Conservation (phyloP, 2,888 invertebrate species). For the Tipula lateralis region DNA sequence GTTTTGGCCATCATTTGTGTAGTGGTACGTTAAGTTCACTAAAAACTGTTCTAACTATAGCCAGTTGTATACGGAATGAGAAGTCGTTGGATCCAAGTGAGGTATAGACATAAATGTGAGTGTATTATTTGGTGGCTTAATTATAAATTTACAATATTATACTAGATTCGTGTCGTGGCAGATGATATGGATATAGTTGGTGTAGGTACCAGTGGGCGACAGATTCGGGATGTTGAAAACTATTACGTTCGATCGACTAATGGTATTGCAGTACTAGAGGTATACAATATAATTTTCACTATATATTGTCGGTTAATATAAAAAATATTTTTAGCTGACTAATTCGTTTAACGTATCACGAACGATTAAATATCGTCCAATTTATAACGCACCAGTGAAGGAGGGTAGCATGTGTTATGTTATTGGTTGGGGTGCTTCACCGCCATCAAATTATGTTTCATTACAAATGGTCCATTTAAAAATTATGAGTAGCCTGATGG, state of each 20-base stretch:
- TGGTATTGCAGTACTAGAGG: background rate
- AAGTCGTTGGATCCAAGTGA: background rate
- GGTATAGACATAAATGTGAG: background rate
- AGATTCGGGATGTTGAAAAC: background rate
- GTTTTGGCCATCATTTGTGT: background rate
- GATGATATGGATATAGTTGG: background rate
- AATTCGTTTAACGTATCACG: background rate
- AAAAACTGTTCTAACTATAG: background rate
- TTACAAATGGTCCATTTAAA: background rate
- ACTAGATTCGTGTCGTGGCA: background rate
- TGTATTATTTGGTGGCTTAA: background rate
- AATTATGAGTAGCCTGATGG: background rate
- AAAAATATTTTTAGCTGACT: background rate
- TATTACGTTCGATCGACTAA: background rate
- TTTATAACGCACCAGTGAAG: background rate
- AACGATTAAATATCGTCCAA: background rate
- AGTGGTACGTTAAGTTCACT: background rate
- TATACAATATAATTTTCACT: background rate
- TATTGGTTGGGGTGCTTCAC: background rate
- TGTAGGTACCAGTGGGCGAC: background rate
- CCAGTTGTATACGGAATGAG: background rate
- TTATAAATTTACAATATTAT: background rate
- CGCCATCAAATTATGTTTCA: background rate
- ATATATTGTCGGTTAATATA: background rate
- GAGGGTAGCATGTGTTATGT: background rate